A percentile compares a stretch with the other conserved stretches of the same genome.
These are phyloP conservation scores for Papilio dardanus DNA, from an alignment of 1,140 invertebrate genomes.

Conservation along the genomic window DNA sequence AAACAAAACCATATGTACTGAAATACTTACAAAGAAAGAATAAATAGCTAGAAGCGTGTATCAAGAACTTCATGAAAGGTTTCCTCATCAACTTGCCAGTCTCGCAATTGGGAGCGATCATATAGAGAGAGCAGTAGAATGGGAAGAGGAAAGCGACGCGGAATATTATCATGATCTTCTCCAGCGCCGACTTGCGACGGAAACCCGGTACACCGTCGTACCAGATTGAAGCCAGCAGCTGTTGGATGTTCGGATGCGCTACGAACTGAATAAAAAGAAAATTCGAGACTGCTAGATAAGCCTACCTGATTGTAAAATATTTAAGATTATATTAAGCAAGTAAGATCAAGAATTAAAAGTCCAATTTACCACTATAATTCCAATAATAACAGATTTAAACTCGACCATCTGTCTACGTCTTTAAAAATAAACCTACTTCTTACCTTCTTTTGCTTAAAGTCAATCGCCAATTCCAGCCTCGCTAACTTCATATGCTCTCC, in stretches of 20 bases:
- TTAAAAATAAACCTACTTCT: conserved; percentile 30
- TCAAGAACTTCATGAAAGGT: conserved; percentile 97
- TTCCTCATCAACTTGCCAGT: conserved; percentile 91
- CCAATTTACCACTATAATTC: background rate
- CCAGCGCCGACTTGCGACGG: conserved; percentile 87
- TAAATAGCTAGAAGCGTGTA: conserved; percentile 95
- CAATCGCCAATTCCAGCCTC: conserved; percentile 93
- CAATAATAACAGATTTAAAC: background rate
- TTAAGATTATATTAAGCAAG: too few species aligned
- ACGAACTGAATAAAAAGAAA: conserved; percentile 87
- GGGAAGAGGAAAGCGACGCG: conserved; percentile 92
- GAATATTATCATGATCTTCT: conserved; percentile 88
- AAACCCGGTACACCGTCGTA: conserved; percentile 96
- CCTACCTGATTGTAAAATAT: too few species aligned
- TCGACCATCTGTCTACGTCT: background rate
- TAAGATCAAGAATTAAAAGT: too few species aligned
- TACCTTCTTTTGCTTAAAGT: conserved; percentile 96
- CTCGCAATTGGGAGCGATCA: conserved; percentile 89
- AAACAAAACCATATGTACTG: background rate
- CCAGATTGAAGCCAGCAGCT: conserved; percentile 95
- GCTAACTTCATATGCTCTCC: conserved; percentile 90
- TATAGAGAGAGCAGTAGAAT: conserved; percentile 92
- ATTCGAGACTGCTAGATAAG: background rate
- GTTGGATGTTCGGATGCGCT: conserved; percentile 96
- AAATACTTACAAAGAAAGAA: conserved; percentile 92